A percentile compares a stretch with the other conserved stretches of the same genome.
Conservation (phyloP, 2,888 invertebrate genomes). For the Oscheius onirici region DNA sequence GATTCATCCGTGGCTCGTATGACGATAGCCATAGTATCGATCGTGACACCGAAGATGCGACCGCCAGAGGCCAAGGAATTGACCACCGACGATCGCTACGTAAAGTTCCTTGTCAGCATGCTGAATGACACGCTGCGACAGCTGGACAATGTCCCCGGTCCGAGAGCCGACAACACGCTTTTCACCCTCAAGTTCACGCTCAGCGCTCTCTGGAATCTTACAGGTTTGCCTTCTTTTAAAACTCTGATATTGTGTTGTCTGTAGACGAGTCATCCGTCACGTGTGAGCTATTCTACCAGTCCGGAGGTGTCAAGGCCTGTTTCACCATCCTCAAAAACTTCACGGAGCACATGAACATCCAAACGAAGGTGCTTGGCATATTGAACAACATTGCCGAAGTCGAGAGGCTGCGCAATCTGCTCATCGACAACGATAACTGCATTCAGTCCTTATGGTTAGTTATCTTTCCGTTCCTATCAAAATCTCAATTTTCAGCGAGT, state of each 20-base stretch:
- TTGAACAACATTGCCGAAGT: slow-evolving; percentile 84
- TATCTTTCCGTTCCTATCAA: background rate
- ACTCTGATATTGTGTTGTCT: too few relatives aligned
- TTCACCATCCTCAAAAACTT: slow-evolving; percentile 78
- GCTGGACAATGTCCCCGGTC: slow-evolving; percentile 5
- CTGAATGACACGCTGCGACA: slow-evolving; percentile 44
- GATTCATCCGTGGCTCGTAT: slow-evolving; percentile 73
- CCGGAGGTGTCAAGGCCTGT: slow-evolving; percentile 80
- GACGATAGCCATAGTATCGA: slow-evolving; percentile 84
- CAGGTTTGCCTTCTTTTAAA: too few relatives aligned
- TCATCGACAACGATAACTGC: slow-evolving; percentile 76
- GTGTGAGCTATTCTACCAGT: slow-evolving; percentile 79
- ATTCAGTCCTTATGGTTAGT: slow-evolving; percentile 67
- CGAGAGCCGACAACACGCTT: slow-evolving; percentile 73
- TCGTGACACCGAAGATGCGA: slow-evolving; percentile 78
- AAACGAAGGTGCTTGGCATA: slow-evolving; percentile 81
- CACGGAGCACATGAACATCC: slow-evolving; percentile 78
- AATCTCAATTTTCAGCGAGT: slow-evolving; percentile 38
- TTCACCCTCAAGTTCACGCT: slow-evolving; percentile 83
- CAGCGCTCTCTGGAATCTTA: slow-evolving; percentile 83
- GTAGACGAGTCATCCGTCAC: slow-evolving; percentile 81
- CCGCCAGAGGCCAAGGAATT: slow-evolving; percentile 80
- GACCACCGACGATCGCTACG: slow-evolving; percentile 79
- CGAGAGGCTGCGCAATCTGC: slow-evolving; percentile 74
- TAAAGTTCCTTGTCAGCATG: slow-evolving; percentile 43